phyloP scores from a whole-genome alignment of 2,113 vertebrate species.

The Fregata magnificens region DNA sequence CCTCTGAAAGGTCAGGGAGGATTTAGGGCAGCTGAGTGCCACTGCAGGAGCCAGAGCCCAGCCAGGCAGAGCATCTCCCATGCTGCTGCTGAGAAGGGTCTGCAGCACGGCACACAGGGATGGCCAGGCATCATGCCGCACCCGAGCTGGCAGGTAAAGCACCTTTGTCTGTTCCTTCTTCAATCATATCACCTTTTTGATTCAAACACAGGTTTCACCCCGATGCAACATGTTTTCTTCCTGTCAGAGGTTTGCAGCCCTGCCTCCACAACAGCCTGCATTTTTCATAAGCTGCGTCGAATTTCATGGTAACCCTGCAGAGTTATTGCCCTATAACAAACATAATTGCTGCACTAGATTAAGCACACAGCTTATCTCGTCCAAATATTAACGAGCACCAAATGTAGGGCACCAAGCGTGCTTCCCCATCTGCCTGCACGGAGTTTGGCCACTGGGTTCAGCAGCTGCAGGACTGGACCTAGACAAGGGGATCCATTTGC shows the following conservation, averaged over 20 bases:
- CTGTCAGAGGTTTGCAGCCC: not conserved
- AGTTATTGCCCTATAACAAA: not conserved
- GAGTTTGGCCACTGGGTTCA: not conserved
- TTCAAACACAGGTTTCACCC: not conserved
- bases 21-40: not conserved
- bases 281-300: not conserved
- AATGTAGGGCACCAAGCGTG: not conserved
- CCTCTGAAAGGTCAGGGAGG: not conserved
- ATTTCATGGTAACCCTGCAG: not conserved
- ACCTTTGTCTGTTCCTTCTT: not conserved
- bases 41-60: not conserved
- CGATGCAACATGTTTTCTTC: not conserved
- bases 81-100: not conserved
- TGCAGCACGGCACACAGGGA: accelerated
- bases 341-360: not conserved
- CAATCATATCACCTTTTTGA: not conserved
- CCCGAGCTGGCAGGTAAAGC: not conserved
- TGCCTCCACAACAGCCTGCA: not conserved
- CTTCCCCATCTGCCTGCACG: not conserved
- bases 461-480: not conserved
- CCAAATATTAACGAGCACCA: not conserved
- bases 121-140: accelerated
- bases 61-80: not conserved
- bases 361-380: not conserved
- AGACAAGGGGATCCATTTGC: not conserved